Evolutionary conservation across 1,140 invertebrate genomes (phyloP), one percentile per base, ranked within the genome.

Genomic region (Rhizoglyphus robini): DNA sequence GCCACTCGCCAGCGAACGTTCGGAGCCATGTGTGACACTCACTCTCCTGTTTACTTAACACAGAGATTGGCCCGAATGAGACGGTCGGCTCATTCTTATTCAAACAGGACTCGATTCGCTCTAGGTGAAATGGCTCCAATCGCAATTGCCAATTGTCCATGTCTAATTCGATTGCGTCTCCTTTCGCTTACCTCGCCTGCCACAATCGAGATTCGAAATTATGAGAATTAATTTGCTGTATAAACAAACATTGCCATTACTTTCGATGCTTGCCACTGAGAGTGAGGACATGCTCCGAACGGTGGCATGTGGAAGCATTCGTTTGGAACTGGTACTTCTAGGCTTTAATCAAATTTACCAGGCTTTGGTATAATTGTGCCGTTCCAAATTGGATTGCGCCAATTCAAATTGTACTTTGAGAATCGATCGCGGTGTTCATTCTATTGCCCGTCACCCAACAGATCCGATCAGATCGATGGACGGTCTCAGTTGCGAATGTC

Each of bases 151-250:
- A 54, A 54, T 54, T 54, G 51, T 54, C 51, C 51, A 54, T 54
- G 51, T 20, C 51, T 54, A 54, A 54, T 54, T 54, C 31, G 51
- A 54, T 54, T 54, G 36, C 36, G 36, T 18, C 36, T 18, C 36
- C 18, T 11, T 41, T 41, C 36, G 36, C n/a, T n/a, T n/a, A 41
- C 36, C 8, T 41, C 36, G 36, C 18, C 36, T 41, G n/a, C n/a
- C n/a, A n/a, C n/a, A n/a, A n/a, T n/a, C n/a, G n/a, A n/a, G n/a
- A n/a, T 27, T 54, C 51, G 31, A 32, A 54, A 54, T 54, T 54
- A 54, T 54, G 51, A 20, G 51, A 54, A 54, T 54, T 54, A 54
- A 54, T 54, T 54, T 54, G 51, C 51, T 27, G 51, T 54, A 54
- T 54, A 54, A 54, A 54, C 51, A 54, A 54, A 54, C 51, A 54